Conservation (phyloP, 2,797 vertebrate species). For the Nannoperca australis region DNA sequence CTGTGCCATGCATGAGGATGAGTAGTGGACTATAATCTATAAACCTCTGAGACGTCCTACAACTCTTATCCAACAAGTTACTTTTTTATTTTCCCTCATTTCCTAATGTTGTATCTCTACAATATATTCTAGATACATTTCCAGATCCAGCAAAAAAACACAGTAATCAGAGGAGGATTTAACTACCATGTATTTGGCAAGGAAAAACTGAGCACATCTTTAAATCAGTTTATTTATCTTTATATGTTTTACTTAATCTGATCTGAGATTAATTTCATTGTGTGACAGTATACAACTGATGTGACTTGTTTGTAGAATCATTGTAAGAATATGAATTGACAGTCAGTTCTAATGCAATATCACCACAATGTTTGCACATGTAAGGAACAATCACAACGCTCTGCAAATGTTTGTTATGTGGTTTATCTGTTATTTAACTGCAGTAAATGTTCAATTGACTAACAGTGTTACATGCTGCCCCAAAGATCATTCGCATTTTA, state of each 20-base stretch:
- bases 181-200: not conserved
- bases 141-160: not conserved
- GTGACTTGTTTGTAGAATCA: not conserved
- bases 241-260: not conserved
- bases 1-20: not conserved
- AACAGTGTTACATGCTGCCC: not conserved
- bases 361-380: not conserved
- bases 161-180: not conserved
- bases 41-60: not conserved
- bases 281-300: not conserved
- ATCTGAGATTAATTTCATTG: not conserved
- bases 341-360: not conserved
- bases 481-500: not conserved
- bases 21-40: not conserved
- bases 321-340: constrained; percentile 5
- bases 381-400: not conserved
- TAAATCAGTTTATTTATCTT: constrained; percentile 4
- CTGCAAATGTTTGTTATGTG: not conserved
- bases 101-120: not conserved
- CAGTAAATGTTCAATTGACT: constrained; percentile 6
- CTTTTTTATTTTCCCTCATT: not conserved
- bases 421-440: not conserved
- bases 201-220: not conserved
- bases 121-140: not conserved
- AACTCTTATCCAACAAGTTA: not conserved